A percentile compares a stretch with the other conserved stretches of the same genome.
Evolutionary conservation across 2,113 vertebrate species (phyloP).

Genomic region (Pachycephala philippinensis): DNA sequence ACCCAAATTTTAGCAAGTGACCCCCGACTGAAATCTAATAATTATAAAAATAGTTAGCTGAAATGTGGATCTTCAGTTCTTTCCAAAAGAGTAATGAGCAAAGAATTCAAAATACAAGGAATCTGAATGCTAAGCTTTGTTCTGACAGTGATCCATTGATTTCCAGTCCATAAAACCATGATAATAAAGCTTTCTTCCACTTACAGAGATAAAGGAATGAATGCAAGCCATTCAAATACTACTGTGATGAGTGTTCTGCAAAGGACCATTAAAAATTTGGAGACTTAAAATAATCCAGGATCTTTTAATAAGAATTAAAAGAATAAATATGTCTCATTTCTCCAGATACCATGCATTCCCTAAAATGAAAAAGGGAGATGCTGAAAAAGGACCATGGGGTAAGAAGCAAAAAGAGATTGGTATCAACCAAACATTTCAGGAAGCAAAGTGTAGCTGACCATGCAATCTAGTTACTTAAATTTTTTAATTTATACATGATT

Average conservation of each 20-base stretch:
- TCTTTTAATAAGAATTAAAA: neutral
- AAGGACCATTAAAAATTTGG: neutral
- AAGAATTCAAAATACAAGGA: neutral
- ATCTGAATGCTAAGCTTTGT: neutral
- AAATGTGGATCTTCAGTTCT: neutral
- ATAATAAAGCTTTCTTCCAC: neutral
- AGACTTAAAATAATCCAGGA: neutral
- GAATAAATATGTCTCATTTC: neutral
- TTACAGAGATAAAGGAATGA: neutral
- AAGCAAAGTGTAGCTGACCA: neutral
- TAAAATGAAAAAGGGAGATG: neutral
- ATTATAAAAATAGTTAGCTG: neutral
- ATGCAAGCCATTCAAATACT: neutral
- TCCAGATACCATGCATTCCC: neutral
- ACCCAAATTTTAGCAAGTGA: neutral
- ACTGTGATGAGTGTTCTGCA: neutral
- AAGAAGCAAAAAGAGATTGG: neutral
- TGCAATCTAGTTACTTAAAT: neutral
- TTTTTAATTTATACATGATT: neutral
- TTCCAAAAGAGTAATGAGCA: neutral
- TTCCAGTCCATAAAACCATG: neutral
- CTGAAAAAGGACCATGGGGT: neutral
- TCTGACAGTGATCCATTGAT: slow-evolving; percentile 23
- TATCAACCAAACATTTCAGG: neutral
- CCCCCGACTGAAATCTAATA: neutral